Conservation (phyloP, 2,113 vertebrate genomes). For the Chelonoidis abingdonii region DNA sequence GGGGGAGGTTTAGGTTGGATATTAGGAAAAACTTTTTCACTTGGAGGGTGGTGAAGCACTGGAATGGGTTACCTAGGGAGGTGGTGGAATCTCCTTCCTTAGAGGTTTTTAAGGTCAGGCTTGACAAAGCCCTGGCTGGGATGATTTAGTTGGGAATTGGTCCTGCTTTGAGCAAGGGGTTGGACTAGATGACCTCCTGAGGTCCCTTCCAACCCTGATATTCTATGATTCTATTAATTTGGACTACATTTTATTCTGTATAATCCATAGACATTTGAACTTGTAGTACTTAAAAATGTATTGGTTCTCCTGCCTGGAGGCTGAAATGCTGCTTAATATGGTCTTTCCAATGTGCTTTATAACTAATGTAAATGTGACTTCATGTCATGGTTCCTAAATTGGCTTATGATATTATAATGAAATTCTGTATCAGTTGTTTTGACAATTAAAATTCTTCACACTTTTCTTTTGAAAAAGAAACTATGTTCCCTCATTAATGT, state of each 20-base stretch:
- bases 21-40: too few species aligned
- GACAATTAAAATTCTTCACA: neutral
- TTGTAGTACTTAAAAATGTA: rapidly evolving
- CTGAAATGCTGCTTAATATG: too few species aligned
- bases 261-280: rapidly evolving
- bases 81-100: too few species aligned
- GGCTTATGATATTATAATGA: neutral
- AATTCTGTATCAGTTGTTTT: neutral
- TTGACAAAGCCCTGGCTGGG: too few species aligned
- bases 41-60: too few species aligned
- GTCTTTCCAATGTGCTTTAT: neutral
- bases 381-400: neutral
- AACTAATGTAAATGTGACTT: rapidly evolving
- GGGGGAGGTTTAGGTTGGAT: too few species aligned
- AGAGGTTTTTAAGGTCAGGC: too few species aligned
- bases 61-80: too few species aligned
- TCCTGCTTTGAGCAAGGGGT: too few species aligned
- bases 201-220: too few species aligned
- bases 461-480: neutral
- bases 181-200: too few species aligned
- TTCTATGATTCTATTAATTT: neutral
- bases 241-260: neutral
- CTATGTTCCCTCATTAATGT: rapidly evolving
- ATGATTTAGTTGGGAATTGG: too few species aligned
- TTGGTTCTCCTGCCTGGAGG: neutral